Evolutionary conservation across 1,140 invertebrate species (phyloP).

Genomic region (Caligus rogercresseyi): DNA sequence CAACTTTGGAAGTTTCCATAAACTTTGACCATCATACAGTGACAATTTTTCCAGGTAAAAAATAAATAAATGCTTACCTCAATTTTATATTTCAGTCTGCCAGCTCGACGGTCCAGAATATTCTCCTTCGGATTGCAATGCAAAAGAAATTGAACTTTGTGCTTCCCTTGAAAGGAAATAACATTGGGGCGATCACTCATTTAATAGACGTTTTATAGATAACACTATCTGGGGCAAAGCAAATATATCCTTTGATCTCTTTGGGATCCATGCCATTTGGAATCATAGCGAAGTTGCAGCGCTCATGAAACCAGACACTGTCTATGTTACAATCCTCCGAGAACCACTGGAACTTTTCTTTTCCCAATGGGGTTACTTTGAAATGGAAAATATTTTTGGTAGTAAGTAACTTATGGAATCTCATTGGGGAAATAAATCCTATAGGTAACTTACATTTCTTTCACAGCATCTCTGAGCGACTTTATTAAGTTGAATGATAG

Average conservation of each 20-base stretch:
- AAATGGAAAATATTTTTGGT: constrained; percentile 1
- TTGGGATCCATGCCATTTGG: constrained; percentile 20
- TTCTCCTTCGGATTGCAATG: constrained; percentile 30
- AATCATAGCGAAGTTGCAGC: constrained; percentile 18
- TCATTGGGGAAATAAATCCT: not conserved
- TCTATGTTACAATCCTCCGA: constrained; percentile 21
- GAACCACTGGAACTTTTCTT: constrained; percentile 20
- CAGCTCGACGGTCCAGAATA: constrained; percentile 32
- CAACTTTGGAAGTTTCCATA: too few species aligned
- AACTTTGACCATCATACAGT: too few species aligned
- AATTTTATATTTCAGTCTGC: too few species aligned
- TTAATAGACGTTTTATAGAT: constrained; percentile 24
- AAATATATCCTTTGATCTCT: constrained; percentile 22
- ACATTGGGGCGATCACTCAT: constrained; percentile 27
- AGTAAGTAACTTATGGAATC: not conserved
- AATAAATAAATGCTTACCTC: too few species aligned
- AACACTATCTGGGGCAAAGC: constrained; percentile 13
- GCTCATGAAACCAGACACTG: constrained; percentile 12
- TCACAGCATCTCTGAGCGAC: not conserved
- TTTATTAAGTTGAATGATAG: not conserved
- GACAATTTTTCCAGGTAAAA: too few species aligned
- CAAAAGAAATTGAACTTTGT: constrained; percentile 29
- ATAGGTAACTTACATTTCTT: not conserved
- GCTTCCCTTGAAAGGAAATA: constrained; percentile 28
- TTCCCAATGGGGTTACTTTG: constrained; percentile 20